Evolutionary conservation across 2,113 vertebrate genomes (phyloP).

Genomic region (Lagenorhynchus albirostris): DNA sequence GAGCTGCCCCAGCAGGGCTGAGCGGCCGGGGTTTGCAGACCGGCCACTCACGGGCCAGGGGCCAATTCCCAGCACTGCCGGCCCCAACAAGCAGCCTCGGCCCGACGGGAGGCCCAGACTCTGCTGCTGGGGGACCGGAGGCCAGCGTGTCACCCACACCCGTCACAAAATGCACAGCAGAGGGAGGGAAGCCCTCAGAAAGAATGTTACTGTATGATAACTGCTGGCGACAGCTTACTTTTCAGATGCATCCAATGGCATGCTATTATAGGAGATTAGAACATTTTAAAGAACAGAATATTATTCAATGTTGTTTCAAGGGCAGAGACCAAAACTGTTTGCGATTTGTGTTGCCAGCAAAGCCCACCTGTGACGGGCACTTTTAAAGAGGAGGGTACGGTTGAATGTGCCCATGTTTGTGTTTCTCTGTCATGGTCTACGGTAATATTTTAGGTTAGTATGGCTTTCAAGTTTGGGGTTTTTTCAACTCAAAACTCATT

Average conservation of each 20-base stretch:
- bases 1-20: accelerated
- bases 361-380: accelerated
- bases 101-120: accelerated
- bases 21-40: accelerated
- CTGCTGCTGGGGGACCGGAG: neutral
- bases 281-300: no score
- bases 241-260: neutral
- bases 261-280: neutral
- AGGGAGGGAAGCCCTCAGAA: accelerated
- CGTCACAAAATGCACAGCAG: accelerated
- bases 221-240: neutral
- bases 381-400: neutral
- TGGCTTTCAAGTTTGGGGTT: neutral
- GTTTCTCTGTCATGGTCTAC: accelerated
- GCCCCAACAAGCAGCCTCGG: neutral
- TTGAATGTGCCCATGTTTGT: accelerated
- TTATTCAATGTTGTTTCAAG: neutral
- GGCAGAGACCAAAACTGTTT: neutral
- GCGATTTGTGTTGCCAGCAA: no score
- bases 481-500: neutral
- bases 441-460: accelerated
- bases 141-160: accelerated
- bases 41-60: accelerated
- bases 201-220: accelerated
- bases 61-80: accelerated